Percentiles rank a stretch among this genome's conserved stretches.
These are phyloP conservation scores for Conopomorpha cramerella DNA, from an alignment of 1,140 invertebrate species.

Conservation along the genomic window DNA sequence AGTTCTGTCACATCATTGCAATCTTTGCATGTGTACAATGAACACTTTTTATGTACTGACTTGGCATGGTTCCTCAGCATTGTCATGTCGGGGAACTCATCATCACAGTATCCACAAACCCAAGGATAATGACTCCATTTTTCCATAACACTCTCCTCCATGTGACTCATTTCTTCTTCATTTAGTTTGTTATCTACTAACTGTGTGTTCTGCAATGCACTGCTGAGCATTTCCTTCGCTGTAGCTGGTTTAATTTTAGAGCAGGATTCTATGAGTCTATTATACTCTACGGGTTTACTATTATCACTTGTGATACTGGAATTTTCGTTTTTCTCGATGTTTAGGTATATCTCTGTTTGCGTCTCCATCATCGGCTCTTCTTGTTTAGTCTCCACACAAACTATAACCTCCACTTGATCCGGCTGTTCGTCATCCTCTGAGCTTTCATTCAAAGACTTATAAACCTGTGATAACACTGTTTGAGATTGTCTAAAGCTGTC, in stretches of 20 bases:
- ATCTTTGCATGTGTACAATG: conserved; percentile 30
- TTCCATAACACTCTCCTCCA: conserved; percentile 8
- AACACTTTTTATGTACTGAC: conserved; percentile 23
- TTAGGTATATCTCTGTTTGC: too few species aligned
- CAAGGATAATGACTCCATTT: conserved; percentile 35
- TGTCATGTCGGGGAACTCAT: conserved; percentile 27
- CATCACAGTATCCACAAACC: conserved; percentile 34
- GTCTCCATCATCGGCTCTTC: background rate
- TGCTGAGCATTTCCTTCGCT: conserved; percentile 25
- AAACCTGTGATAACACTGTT: conserved; percentile 15
- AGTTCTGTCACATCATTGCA: too few species aligned
- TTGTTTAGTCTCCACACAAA: conserved; percentile 11
- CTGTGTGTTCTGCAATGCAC: conserved; percentile 18
- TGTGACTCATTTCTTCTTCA: conserved; percentile 17
- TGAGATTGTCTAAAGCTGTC: conserved; percentile 27
- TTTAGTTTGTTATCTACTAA: conserved; percentile 18
- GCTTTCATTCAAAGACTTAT: conserved; percentile 14
- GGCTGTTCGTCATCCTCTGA: conserved; percentile 17
- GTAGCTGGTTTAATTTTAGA: background rate
- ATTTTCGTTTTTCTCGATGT: too few species aligned
- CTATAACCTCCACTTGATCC: conserved; percentile 5
- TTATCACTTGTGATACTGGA: too few species aligned
- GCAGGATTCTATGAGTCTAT: background rate
- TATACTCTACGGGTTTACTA: background rate
- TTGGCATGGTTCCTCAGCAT: conserved; percentile 28